Percentiles rank a stretch among this genome's conserved stretches.
These are phyloP conservation scores for Chiloscyllium punctatum DNA, from an alignment of 2,797 vertebrate genomes.

Conservation along the genomic window DNA sequence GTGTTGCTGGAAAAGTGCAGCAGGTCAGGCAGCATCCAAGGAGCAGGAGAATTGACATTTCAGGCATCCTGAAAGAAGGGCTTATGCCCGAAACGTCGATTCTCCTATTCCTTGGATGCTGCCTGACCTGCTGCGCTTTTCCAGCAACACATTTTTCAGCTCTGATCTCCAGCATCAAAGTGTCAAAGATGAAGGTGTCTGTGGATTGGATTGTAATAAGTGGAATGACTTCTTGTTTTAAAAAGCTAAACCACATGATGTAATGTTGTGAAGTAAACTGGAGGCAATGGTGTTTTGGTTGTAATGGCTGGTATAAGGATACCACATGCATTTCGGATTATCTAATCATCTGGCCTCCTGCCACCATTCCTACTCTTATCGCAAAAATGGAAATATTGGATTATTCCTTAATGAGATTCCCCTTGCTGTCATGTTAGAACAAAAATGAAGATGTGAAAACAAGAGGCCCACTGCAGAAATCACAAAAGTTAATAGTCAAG, in stretches of 20 bases:
- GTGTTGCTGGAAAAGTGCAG: too few relatives aligned
- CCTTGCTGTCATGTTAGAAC: neutral
- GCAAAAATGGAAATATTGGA: neutral
- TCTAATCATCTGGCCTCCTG: neutral
- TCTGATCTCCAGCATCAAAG: neutral
- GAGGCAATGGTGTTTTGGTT: neutral
- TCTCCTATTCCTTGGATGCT: too few relatives aligned
- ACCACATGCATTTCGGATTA: neutral
- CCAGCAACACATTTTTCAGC: too few relatives aligned
- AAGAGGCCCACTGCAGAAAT: neutral
- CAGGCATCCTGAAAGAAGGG: too few relatives aligned
- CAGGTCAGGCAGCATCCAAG: too few relatives aligned
- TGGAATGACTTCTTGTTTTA: neutral
- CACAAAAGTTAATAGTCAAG: neutral
- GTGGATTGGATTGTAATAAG: neutral
- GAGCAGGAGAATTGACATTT: too few relatives aligned
- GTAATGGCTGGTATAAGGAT: neutral
- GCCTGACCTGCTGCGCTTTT: too few relatives aligned
- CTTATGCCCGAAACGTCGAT: too few relatives aligned
- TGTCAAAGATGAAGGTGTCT: neutral
- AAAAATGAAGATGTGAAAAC: neutral
- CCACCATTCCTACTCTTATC: neutral
- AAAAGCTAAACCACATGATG: neutral
- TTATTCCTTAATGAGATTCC: neutral
- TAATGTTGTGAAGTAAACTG: neutral